Percentiles rank a stretch among this genome's conserved stretches.
Conservation (phyloP, 2,113 vertebrate species). For the Rhinoderma darwinii region DNA sequence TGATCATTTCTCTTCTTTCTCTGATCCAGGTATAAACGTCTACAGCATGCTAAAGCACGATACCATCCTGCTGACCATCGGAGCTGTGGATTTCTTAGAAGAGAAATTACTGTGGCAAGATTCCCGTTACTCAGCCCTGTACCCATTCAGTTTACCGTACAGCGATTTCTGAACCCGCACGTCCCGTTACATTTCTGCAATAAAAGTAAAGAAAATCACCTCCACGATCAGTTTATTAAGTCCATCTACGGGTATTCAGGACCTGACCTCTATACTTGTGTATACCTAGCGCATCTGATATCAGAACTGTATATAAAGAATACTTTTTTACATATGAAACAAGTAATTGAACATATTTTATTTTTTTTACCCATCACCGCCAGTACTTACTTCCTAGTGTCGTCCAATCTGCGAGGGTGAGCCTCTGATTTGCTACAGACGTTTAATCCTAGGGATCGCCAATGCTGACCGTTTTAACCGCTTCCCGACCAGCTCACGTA, state of each 20-base stretch:
- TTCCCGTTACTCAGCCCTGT: conserved; percentile 72
- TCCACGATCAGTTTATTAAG: background rate
- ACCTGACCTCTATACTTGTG: too few relatives aligned
- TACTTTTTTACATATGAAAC: too few relatives aligned
- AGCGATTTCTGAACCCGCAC: conserved; percentile 66
- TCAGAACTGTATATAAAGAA: too few relatives aligned
- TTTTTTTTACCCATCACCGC: too few relatives aligned
- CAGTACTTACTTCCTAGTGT: too few relatives aligned
- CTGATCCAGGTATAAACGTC: conserved; percentile 81
- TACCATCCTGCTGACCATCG: conserved; percentile 80
- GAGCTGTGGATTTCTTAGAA: conserved; percentile 80
- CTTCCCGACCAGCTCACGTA: too few relatives aligned
- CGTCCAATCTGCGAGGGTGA: too few relatives aligned
- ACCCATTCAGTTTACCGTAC: conserved; percentile 84
- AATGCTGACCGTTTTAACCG: too few relatives aligned
- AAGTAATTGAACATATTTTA: too few relatives aligned
- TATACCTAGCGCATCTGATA: too few relatives aligned
- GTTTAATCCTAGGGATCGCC: too few relatives aligned
- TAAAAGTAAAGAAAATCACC: background rate
- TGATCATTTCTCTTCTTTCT: background rate
- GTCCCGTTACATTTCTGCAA: background rate
- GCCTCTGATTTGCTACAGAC: too few relatives aligned
- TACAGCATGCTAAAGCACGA: conserved; percentile 88
- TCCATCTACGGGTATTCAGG: background rate
- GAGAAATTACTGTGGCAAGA: conserved; percentile 87